Base-by-base conservation (phyloP, 2,797 vertebrate species). In the Malurus leucopterus region DNA sequence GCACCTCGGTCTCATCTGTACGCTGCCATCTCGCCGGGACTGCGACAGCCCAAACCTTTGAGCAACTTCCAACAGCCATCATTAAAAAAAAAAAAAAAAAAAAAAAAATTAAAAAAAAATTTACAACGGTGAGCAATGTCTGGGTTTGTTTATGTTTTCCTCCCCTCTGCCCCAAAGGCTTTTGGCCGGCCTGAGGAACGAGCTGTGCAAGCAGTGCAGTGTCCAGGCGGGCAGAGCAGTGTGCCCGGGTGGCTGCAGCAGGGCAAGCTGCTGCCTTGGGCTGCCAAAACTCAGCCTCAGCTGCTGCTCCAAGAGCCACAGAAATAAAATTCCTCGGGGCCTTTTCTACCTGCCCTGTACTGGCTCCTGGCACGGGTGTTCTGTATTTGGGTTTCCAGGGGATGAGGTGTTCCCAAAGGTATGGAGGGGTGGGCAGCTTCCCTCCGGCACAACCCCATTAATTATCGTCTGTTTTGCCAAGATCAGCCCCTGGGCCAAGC, bases 61-160 rank as follows among this genome's bases (percentile, higher is more conserved):
- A 95, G 91, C 83, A 92, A 89, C 91, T 92, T 89, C 79, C 83
- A 86, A 91, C 94, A 95, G 83, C 91, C 94, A 92, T 91, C 89
- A 92, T 87, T 84, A 49, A 86, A 94, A 72, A 81, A 62, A 29
- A 72, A 44, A 41, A 22, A 29, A 53, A 49, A 32, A 6, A 46
- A 34, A 32, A 41, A 36, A 22, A 15, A 13, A 20, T 19, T 43
- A n/a, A 62, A 50, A 32, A 40, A 29, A 18, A 44, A 70, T 15
- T 50, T 72, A 90, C 71, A 92, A 69, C 3, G 1, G 64, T n/a
- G 49, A 78, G 63, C 30, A 15, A 30, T 10, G 79, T 68, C 54
- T 88, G 40, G 3, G 17, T 85, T 73, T 51, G 36, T 44, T 74
- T 78, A 9, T 47, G 0, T 69, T 44, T 8, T 14, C 17, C 21